Percentiles rank a stretch among this genome's conserved stretches.
Conservation (phyloP, 2,113 vertebrate genomes). For the Phalacrocorax brasilianus region DNA sequence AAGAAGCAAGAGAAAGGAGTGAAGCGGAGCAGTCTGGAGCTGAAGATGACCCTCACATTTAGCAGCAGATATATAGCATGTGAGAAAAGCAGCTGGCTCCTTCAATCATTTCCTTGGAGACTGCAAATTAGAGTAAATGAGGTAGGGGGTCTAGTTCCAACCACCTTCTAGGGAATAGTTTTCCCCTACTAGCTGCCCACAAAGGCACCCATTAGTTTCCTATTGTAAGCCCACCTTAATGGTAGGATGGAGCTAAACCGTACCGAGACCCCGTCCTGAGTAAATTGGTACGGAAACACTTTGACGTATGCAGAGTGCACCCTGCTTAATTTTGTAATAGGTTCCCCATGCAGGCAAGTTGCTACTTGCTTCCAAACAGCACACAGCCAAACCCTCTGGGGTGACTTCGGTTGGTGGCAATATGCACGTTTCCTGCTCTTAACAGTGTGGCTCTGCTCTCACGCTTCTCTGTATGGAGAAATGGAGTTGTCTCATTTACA, state of each 20-base stretch:
- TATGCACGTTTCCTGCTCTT: rapidly evolving
- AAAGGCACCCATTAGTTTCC: background rate
- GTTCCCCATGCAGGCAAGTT: background rate
- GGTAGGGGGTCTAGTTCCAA: rapidly evolving
- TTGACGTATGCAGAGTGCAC: rapidly evolving
- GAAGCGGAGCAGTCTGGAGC: background rate
- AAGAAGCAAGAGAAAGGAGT: background rate
- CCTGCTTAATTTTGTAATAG: background rate
- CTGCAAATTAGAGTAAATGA: background rate
- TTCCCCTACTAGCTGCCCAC: background rate
- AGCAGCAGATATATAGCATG: rapidly evolving
- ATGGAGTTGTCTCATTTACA: background rate
- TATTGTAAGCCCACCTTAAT: rapidly evolving
- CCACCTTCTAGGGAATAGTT: background rate
- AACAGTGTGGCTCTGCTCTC: background rate
- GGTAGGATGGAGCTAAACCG: background rate
- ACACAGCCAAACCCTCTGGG: background rate
- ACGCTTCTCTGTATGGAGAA: background rate
- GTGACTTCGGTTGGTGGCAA: background rate
- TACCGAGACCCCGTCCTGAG: rapidly evolving
- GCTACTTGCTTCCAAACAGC: background rate
- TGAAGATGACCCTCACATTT: background rate
- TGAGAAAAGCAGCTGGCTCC: background rate
- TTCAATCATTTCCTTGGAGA: background rate
- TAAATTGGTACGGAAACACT: background rate